Evolutionary conservation across 2,888 invertebrate genomes (phyloP).

Genomic region (Tubulanus polymorphus): DNA sequence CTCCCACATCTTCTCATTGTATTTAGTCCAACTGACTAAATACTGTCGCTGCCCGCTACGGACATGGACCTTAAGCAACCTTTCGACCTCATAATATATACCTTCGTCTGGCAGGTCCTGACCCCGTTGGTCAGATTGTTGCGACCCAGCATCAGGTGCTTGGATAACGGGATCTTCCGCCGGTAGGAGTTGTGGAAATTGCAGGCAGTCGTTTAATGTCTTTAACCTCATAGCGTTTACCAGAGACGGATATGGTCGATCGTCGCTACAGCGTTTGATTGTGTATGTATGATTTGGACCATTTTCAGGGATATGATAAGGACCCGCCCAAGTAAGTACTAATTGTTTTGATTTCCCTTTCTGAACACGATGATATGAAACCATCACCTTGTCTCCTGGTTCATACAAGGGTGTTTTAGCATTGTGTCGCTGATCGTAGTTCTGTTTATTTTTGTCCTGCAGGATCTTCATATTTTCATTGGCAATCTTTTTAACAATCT

Average conservation of each 20-base stretch:
- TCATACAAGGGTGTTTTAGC: slow-evolving; percentile 9
- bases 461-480: slow-evolving; percentile 14
- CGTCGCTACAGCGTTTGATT: slow-evolving; percentile 5
- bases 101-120: too few relatives aligned
- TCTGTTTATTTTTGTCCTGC: slow-evolving; percentile 15
- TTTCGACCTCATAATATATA: too few relatives aligned
- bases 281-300: slow-evolving; percentile 13
- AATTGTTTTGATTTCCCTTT: slow-evolving; percentile 11
- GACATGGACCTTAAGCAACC: too few relatives aligned
- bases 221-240: too few relatives aligned
- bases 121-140: too few relatives aligned
- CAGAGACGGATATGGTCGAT: slow-evolving; percentile 1
- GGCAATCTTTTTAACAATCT: slow-evolving; percentile 3
- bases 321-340: slow-evolving; percentile 10
- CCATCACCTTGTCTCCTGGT: slow-evolving; percentile 10
- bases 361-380: slow-evolving; percentile 5
- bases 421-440: slow-evolving; percentile 10
- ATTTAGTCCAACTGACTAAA: too few relatives aligned
- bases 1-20: too few relatives aligned
- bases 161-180: too few relatives aligned
- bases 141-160: too few relatives aligned
- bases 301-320: slow-evolving; percentile 11
- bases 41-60: too few relatives aligned
- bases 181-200: too few relatives aligned
- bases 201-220: too few relatives aligned